Evolutionary conservation across 1,140 invertebrate species (phyloP), one percentile per base, ranked within the genome.

Genomic region (Ganaspis sp.): DNA sequence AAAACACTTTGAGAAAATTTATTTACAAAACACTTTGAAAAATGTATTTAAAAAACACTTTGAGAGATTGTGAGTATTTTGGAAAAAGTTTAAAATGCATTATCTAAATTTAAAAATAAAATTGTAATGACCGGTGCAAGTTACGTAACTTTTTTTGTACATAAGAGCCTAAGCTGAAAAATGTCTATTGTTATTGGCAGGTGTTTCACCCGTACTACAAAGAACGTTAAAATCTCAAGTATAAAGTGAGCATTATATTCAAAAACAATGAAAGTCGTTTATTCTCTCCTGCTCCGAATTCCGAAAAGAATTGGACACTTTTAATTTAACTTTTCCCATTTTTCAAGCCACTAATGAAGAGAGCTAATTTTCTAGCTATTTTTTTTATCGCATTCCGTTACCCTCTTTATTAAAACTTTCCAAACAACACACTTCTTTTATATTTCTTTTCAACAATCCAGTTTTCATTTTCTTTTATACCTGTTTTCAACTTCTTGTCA

Each of bases 121-220:
- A 3, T 29, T 29, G 15, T 64, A 9, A 12, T n/a, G 26, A 58
- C 12, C 54, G 21, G 12, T 21, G n/a, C 11, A 64, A 34, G 58
- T 64, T 26, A 26, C 23, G 58, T 64, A 64, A 64, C 58, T 64
- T 64, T 64, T n/a, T 6, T 34, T 11, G n/a, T 19, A 17, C 26
- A 15, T 4, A 26, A 29, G 23, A 64, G 4, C 23, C 29, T 26
- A 12, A 64, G 23, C 58, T 29, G 23, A 34, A 64, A 64, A 64
- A 64, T 29, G 23, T 9, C 58, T 64, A 29, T 64, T 64, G 58
- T 64, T 64, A 64, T 64, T 64, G 58, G 21, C 58, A 64, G 58
- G 26, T 64, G 58, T 64, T 64, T 64, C 58, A 26, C 58, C 11
- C n/a, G 29, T 3, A 64, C 23, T 29, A 64, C 26, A 64, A 64